Conservation (phyloP, 2,113 vertebrate genomes). For the Plestiodon gilberti region DNA sequence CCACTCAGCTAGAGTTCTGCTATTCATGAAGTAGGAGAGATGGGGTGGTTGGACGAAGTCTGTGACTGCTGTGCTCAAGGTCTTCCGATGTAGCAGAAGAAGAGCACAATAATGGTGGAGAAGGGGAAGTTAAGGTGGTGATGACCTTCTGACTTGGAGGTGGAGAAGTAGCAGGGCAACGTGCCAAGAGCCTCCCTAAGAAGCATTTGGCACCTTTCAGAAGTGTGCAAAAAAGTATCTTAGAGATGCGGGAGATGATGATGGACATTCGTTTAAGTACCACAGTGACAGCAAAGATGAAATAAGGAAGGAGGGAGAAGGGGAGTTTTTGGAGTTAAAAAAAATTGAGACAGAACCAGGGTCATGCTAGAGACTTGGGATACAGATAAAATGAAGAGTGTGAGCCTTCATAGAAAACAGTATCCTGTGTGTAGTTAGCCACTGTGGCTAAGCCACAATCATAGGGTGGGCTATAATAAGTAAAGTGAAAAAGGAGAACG, state of each 20-base stretch:
- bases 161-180: background rate
- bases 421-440: too few species aligned
- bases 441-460: too few species aligned
- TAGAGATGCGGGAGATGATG: background rate
- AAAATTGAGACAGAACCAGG: background rate
- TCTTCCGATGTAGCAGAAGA: background rate
- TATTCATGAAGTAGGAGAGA: background rate
- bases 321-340: too few species aligned
- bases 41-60: background rate
- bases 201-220: conserved; percentile 4
- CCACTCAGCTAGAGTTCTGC: background rate
- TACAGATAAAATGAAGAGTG: background rate
- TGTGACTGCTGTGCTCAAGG: background rate
- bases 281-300: background rate
- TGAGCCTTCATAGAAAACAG: background rate
- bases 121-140: background rate
- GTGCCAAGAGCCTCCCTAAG: background rate
- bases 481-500: background rate
- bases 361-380: background rate
- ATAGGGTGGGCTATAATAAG: background rate
- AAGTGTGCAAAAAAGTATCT: background rate
- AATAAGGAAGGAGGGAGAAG: background rate
- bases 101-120: background rate
- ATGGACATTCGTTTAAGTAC: background rate
- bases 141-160: background rate